Evolutionary conservation across 1,140 invertebrate species (phyloP), one percentile per base, ranked within the genome.

Genomic region (Hycleus phaleratus): DNA sequence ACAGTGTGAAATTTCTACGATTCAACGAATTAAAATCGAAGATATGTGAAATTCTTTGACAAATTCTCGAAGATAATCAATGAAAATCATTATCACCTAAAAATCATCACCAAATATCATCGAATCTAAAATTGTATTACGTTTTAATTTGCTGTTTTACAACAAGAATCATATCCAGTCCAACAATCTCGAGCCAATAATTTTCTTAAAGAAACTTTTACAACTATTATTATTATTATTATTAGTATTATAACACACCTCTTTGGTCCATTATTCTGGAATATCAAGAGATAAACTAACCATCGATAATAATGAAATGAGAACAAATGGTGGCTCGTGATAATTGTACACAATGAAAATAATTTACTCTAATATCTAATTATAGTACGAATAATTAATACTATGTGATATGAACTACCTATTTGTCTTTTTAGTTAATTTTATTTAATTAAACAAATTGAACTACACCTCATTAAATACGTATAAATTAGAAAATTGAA

Each of bases 351-450:
- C 38, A 42, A 5, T 32, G 39, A 63, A 62, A 63, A 56, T 56
- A 51, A 63, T 53, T 50, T 54, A 66, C 61, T 32, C 32, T 32
- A 64, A 49, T 56, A 62, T 69, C 9, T 42, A 42, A 7, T 42
- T 42, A 69, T 49, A 61, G 54, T 68, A 67, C 63, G 58, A 68
- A 65, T 65, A 69, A 59, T 55, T 65, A 68, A 69, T 70, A 71
- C 68, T 68, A 68, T 66, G 43, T 61, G 62, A 67, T 66, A 66
- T 66, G 59, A 63, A 65, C 63, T 66, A 69, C 56, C 68, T 71
- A 71, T 66, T 64, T 70, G 67, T 71, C 68, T 71, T 70, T 71
- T 68, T 68, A 62, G 51, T n/a, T 42, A 8, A n/a, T 42, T 11
- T 42, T 42, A n/a, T 42, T 42, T 26, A 32, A 46, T 40, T 56